These are phyloP conservation scores for Zaprionus ghesquierei DNA, from an alignment of 1,140 invertebrate species.

Conservation along the genomic window DNA sequence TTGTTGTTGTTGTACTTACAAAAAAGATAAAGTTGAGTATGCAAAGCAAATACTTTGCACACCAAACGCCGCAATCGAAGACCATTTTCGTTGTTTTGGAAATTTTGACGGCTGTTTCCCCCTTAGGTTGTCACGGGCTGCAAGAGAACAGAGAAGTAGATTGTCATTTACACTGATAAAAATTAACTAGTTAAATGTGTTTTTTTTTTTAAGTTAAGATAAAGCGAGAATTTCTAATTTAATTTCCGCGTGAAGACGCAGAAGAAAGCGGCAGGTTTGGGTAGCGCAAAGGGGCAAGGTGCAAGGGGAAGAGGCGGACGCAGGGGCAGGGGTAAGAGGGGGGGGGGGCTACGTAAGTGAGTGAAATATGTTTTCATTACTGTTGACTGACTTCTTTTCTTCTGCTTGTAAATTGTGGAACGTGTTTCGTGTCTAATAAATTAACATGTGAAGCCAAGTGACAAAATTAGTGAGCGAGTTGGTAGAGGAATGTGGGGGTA, in stretches of 20 bases:
- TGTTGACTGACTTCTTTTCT: constrained; percentile 46
- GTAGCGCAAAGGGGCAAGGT: too few species aligned
- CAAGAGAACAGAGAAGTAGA: constrained; percentile 38
- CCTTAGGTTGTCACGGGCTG: constrained; percentile 39
- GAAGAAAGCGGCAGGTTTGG: constrained; percentile 3
- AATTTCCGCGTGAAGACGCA: constrained; percentile 24
- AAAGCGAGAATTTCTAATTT: constrained; percentile 20
- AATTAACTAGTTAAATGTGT: background rate
- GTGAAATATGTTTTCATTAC: constrained; percentile 28
- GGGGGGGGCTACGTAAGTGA: background rate
- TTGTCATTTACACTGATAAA: constrained; percentile 4
- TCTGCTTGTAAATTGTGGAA: constrained; percentile 26
- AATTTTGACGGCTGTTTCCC: constrained; percentile 68
- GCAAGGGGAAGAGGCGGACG: background rate
- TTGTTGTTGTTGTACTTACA: constrained; percentile 84
- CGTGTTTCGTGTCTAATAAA: constrained; percentile 67
- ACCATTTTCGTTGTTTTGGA: constrained; percentile 83
- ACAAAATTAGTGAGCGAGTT: constrained; percentile 43
- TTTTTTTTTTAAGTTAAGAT: background rate
- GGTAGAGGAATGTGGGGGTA: constrained; percentile 15
- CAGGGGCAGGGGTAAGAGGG: too few species aligned
- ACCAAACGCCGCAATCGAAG: constrained; percentile 85
- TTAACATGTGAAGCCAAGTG: constrained; percentile 66
- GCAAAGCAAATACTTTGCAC: constrained; percentile 89
- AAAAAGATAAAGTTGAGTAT: constrained; percentile 90